Evolutionary conservation across 2,797 vertebrate species (phyloP).

Genomic region (Scolopax bukidnonensis): DNA sequence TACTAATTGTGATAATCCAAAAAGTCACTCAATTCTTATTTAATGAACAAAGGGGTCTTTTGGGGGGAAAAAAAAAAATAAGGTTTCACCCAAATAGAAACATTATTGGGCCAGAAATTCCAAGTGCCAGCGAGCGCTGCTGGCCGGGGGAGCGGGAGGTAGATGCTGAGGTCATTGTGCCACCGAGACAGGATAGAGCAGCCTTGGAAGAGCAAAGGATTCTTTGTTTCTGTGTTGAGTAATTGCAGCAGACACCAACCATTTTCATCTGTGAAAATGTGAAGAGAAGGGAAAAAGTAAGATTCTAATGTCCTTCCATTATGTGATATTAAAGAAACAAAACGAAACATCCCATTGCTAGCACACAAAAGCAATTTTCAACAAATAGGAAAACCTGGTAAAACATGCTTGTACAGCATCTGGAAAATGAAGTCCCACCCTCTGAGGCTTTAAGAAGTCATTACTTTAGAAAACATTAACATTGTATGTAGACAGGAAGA

Average conservation of each 20-base stretch:
- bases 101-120: neutral
- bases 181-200: neutral
- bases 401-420: neutral
- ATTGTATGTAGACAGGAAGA: neutral
- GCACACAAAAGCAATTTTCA: neutral
- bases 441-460: neutral
- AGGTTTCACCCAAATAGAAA: neutral
- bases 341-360: neutral
- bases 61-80: rapidly evolving
- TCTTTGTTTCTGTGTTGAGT: neutral
- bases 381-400: neutral
- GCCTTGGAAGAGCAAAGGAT: neutral
- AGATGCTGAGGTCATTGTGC: neutral
- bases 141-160: neutral
- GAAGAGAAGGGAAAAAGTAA: neutral
- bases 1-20: neutral
- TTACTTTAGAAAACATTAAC: neutral
- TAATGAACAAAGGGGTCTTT: neutral
- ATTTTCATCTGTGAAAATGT: neutral
- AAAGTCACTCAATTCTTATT: neutral
- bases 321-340: neutral
- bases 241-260: neutral
- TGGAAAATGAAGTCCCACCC: neutral
- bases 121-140: rapidly evolving
- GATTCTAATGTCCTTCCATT: neutral